These are phyloP conservation scores for Manis pentadactyla DNA, from an alignment of 2,797 vertebrate species.

Conservation along the genomic window DNA sequence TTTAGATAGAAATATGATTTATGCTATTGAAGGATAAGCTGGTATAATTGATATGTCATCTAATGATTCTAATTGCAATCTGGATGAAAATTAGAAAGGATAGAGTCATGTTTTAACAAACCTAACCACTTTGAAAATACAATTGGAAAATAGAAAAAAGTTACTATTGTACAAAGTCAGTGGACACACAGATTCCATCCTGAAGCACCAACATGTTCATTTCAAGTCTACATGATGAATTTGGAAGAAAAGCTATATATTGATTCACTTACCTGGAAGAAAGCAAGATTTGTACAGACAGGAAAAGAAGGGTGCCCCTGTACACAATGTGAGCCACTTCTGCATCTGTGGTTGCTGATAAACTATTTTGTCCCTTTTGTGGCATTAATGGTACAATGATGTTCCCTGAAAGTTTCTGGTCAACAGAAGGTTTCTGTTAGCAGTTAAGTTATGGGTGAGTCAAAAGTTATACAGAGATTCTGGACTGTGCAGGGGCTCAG, in stretches of 20 bases:
- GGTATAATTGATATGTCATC: not conserved
- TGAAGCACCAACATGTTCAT: not conserved
- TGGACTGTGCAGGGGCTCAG: no score
- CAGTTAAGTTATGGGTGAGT: no score
- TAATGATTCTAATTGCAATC: constrained; percentile 9
- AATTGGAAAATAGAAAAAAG: not conserved
- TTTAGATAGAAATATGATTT: not conserved
- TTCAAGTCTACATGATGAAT: not conserved
- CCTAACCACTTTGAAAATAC: constrained; percentile 14
- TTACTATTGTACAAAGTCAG: not conserved
- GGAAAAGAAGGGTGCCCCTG: not conserved
- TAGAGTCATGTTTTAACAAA: not conserved
- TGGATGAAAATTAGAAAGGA: not conserved
- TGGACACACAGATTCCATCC: not conserved
- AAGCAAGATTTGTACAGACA: not conserved
- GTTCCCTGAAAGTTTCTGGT: not conserved
- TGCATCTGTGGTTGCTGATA: not conserved
- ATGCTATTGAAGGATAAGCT: not conserved
- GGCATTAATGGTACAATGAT: not conserved
- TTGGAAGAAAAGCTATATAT: not conserved
- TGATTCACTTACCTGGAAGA: not conserved
- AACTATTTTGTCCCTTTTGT: not conserved
- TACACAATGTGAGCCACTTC: not conserved
- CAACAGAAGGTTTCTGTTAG: no score
- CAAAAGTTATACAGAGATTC: no score